Evolutionary conservation across 2,113 vertebrate species (phyloP), one percentile per base, ranked within the genome.

Genomic region (Gorsachius goisagi): DNA sequence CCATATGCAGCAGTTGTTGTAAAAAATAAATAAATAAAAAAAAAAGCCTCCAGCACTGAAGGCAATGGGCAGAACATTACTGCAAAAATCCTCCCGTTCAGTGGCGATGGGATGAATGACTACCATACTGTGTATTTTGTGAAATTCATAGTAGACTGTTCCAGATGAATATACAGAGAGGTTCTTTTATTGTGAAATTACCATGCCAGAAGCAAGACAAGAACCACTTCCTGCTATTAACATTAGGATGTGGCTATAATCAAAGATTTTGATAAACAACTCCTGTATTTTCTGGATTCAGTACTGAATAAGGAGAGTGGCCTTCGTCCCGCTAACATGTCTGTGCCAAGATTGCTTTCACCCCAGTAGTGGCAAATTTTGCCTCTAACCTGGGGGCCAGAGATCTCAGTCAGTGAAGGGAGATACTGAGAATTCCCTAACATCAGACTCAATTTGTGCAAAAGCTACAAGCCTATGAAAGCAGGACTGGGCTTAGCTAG

Each of bases 401-500:
- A 16, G 41, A 52, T 53, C 76, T 85, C 26, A n/a, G 13, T 24
- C 44, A 11, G 26, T 12, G 19, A 74, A 49, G n/a, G 44, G 20
- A 83, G 49, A 28, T 63, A 24, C 20, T 12, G 13, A 39, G 17
- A 78, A 3, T 37, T 53, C 60, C 26, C 27, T 52, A 59, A 15
- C 12, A 6, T 11, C 1, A 0, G 5, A 15, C 49, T 52, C 32
- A 16, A 9, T 58, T 30, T 9, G 7, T 17, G 12, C 1, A 0
- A 60, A 39, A 50, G 24, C 16, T 56, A 23, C 16, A 33, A 67
- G 45, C 52, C 71, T 66, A 12, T 1, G 0, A 32, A 62, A 71
- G 64, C 20, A 27, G 52, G 32, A 32, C 28, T 0, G 1, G 56
- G 28, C 53, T 45, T 17, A 44, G 26, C n/a, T 30, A 30, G 63